phyloP scores from a whole-genome alignment of 2,113 vertebrate genomes.

The Aegotheles bennettii region DNA sequence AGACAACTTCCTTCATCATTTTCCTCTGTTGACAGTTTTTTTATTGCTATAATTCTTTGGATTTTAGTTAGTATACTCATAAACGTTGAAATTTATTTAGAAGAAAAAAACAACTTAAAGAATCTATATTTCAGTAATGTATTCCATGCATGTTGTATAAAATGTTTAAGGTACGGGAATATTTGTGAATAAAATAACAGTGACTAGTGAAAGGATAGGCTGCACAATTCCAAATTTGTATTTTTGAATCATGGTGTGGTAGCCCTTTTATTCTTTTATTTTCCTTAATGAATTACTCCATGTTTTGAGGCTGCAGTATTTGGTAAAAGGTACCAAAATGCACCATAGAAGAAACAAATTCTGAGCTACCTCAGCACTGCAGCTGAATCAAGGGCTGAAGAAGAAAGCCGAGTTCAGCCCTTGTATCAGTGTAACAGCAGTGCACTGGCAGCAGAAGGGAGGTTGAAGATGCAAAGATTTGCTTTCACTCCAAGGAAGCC shows the following conservation, averaged over 20 bases:
- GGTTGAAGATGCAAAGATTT: neutral
- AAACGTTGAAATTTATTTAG: neutral
- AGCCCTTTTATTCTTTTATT: neutral
- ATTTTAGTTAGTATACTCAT: neutral
- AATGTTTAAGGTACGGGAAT: neutral
- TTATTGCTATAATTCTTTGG: neutral
- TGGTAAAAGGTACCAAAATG: neutral
- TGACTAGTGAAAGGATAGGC: neutral
- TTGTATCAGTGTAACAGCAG: accelerated
- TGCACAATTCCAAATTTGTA: neutral
- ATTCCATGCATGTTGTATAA: neutral
- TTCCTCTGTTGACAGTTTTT: neutral
- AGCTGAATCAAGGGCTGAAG: neutral
- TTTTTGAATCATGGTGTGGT: neutral
- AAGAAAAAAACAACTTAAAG: neutral
- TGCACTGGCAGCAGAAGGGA: accelerated
- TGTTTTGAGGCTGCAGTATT: neutral
- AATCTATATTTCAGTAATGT: neutral
- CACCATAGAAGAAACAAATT: neutral
- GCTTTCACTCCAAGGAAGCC: neutral
- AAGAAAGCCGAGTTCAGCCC: neutral
- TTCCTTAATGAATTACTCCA: neutral
- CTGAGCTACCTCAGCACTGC: neutral
- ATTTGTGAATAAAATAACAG: neutral
- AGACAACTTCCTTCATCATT: neutral